Conservation (phyloP, 2,113 vertebrate genomes). For the Anser cygnoides region DNA sequence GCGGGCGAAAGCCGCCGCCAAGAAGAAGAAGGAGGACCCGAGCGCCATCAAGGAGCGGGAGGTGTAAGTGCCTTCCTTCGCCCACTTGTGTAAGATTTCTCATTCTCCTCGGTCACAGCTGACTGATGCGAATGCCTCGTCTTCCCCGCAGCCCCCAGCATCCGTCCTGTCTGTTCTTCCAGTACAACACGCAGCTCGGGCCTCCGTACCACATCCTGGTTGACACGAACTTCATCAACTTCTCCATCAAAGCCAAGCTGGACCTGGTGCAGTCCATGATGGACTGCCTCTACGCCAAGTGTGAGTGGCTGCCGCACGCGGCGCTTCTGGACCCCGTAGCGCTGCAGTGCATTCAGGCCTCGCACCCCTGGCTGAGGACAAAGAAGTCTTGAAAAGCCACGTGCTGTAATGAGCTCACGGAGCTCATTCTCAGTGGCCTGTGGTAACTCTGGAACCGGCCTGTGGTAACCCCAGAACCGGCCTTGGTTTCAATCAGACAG, state of each 20-base stretch:
- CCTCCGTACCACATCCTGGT: constrained; percentile 95
- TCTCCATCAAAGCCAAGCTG: constrained; percentile 98
- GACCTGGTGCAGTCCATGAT: constrained; percentile 99
- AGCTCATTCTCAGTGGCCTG: neutral
- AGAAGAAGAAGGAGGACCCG: constrained; percentile 87
- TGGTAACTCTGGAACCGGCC: neutral
- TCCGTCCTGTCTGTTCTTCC: constrained; percentile 97
- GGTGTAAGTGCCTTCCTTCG: constrained; percentile 80
- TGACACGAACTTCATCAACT: constrained; percentile 99
- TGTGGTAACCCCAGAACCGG: neutral
- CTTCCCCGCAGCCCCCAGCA: constrained; percentile 83
- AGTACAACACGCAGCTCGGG: constrained; percentile 97
- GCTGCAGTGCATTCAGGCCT: neutral
- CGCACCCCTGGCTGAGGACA: neutral
- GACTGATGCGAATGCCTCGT: constrained; percentile 28
- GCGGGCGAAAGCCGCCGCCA: constrained; percentile 79
- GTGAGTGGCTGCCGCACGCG: constrained; percentile 75
- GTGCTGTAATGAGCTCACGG: accelerated
- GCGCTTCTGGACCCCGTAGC: neutral
- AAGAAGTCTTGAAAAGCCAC: neutral
- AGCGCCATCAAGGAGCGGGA: constrained; percentile 89
- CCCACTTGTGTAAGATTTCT: neutral
- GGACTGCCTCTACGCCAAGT: constrained; percentile 98
- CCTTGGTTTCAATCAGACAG: neutral
- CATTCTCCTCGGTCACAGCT: neutral